A percentile compares a stretch with the other conserved stretches of the same genome.
phyloP scores from a whole-genome alignment of 2,113 vertebrate species.

The Chaenogobius annularis region DNA sequence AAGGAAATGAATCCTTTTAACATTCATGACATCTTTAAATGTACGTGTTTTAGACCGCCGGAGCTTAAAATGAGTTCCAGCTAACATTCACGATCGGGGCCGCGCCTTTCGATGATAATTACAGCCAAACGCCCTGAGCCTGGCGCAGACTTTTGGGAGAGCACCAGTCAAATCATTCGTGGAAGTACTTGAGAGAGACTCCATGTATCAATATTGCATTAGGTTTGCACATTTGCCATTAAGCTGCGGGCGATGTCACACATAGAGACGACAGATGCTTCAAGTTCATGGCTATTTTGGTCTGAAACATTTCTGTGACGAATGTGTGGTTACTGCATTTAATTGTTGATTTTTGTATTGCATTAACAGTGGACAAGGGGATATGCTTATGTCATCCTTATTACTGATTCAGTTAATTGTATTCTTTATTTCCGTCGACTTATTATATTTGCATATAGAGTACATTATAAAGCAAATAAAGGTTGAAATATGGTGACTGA shows the following conservation, averaged over 20 bases:
- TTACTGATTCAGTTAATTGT: too few relatives aligned
- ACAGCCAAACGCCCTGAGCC: not conserved
- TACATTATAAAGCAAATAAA: too few relatives aligned
- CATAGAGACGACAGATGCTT: constrained; percentile 7
- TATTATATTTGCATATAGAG: too few relatives aligned
- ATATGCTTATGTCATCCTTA: too few relatives aligned
- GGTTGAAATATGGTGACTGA: too few relatives aligned
- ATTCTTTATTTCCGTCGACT: too few relatives aligned
- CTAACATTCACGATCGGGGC: not conserved
- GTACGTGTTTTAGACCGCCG: constrained; percentile 1
- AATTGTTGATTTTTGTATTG: too few relatives aligned
- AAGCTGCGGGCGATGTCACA: not conserved
- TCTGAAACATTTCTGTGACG: not conserved
- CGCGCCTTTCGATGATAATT: not conserved
- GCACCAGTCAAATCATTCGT: not conserved
- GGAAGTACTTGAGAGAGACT: constrained; percentile 2
- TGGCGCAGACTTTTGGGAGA: not conserved
- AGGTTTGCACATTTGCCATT: constrained; percentile 20
- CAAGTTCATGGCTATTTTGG: not conserved
- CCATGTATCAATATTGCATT: constrained; percentile 39
- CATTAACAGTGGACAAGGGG: too few relatives aligned
- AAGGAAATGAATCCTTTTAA: not conserved
- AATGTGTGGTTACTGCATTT: not conserved
- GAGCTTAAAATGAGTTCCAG: constrained; percentile 1
- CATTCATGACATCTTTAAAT: not conserved